Evolutionary conservation across 2,797 vertebrate genomes (phyloP).

Genomic region (Hirundo rustica): DNA sequence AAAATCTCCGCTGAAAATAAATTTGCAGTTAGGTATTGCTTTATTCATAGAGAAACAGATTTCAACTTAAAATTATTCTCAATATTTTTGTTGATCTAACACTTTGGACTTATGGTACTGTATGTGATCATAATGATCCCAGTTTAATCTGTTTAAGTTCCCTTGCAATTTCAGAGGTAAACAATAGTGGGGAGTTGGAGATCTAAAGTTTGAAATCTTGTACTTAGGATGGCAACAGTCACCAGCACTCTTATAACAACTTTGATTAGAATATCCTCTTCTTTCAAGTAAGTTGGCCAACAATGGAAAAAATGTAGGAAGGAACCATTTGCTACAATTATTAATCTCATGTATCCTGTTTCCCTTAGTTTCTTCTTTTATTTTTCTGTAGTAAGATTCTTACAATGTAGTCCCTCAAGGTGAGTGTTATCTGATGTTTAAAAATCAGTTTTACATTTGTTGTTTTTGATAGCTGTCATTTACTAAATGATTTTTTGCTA

Average conservation of each 20-base stretch:
- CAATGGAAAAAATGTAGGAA: neutral
- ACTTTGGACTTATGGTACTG: rapidly evolving
- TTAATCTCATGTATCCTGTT: neutral
- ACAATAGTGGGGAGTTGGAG: neutral
- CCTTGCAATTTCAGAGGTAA: neutral
- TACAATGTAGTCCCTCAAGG: no score
- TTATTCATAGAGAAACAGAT: neutral
- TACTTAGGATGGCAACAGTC: neutral
- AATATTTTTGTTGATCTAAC: neutral
- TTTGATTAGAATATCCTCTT: neutral
- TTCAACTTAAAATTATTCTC: neutral
- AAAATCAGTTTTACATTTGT: neutral
- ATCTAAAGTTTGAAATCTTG: neutral
- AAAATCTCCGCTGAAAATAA: neutral
- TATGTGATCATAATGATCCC: neutral
- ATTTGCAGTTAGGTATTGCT: neutral
- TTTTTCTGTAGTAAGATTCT: neutral
- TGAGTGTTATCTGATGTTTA: neutral
- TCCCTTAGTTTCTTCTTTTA: neutral
- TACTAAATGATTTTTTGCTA: neutral
- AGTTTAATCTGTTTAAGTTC: neutral
- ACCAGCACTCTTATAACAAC: neutral
- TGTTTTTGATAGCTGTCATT: neutral
- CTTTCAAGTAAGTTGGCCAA: neutral
- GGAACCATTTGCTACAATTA: neutral